These are phyloP conservation scores for Grammomys dolichurus DNA, from an alignment of 2,113 vertebrate species.

Conservation along the genomic window DNA sequence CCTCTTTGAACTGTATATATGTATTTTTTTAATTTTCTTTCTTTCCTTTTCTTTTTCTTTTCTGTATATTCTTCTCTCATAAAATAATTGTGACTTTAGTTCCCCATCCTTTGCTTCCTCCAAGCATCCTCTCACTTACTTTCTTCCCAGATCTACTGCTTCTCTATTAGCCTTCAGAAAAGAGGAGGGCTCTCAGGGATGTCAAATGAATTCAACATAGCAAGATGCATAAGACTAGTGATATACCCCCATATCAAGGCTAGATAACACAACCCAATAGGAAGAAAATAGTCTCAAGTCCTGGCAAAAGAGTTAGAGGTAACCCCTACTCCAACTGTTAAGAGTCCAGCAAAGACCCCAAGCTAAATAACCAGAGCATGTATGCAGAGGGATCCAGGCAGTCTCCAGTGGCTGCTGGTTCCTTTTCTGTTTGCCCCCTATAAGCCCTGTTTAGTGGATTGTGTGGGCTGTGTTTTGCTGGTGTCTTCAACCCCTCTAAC, in stretches of 20 bases:
- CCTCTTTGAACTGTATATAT: not conserved
- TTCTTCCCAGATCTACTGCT: not conserved
- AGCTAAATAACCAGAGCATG: not conserved
- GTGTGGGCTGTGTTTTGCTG: not conserved
- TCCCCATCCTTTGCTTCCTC: not conserved
- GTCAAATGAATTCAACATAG: not conserved
- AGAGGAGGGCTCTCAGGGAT: not conserved
- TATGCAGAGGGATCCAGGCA: not conserved
- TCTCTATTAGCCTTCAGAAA: not conserved
- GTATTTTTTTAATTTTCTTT: not conserved
- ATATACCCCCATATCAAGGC: not conserved
- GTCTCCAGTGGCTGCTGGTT: not conserved
- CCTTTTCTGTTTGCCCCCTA: not conserved
- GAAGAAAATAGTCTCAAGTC: not conserved
- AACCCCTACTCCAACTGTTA: not conserved
- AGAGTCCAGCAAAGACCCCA: not conserved
- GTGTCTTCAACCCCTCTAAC: not conserved
- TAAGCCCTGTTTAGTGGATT: not conserved
- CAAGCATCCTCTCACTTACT: not conserved
- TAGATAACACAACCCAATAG: not conserved
- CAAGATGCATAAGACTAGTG: not conserved
- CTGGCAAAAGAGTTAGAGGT: not conserved
- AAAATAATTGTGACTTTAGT: not conserved
- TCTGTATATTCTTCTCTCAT: not conserved
- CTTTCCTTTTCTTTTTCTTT: not conserved